These are phyloP conservation scores for Cotesia glomerata DNA, from an alignment of 1,140 invertebrate genomes.

Conservation along the genomic window DNA sequence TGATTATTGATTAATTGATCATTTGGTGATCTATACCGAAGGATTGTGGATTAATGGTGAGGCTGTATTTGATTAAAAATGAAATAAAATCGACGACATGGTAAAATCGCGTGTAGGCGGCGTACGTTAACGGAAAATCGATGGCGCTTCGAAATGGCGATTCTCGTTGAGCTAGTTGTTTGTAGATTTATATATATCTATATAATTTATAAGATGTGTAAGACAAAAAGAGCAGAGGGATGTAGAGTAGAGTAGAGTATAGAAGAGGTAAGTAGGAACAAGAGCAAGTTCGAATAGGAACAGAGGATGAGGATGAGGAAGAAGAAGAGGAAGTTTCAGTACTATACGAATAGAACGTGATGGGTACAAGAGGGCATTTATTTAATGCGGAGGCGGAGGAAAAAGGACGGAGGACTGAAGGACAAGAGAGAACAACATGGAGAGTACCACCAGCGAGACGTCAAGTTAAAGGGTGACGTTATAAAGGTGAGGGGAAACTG, in stretches of 20 bases:
- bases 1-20: not conserved
- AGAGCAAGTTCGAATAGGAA: not conserved
- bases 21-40: not conserved
- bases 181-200: not conserved
- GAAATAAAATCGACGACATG: not conserved
- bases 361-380: slow-evolving; percentile 32
- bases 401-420: slow-evolving; percentile 17
- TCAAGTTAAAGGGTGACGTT: too few relatives aligned
- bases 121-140: slow-evolving; percentile 36
- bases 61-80: not conserved
- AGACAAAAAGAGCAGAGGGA: not conserved
- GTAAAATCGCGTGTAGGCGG: slow-evolving; percentile 12
- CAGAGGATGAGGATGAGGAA: not conserved
- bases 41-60: not conserved
- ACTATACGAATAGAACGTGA: slow-evolving; percentile 25
- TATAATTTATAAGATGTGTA: not conserved
- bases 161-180: slow-evolving; percentile 35
- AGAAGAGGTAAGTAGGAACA: too few relatives aligned
- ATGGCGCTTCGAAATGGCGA: slow-evolving; percentile 27
- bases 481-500: slow-evolving; percentile 16
- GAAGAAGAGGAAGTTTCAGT: slow-evolving; percentile 10
- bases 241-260: too few relatives aligned
- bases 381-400: slow-evolving; percentile 28
- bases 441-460: too few relatives aligned
- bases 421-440: not conserved